Evolutionary conservation across 2,113 vertebrate species (phyloP).

Genomic region (Alouatta palliata): DNA sequence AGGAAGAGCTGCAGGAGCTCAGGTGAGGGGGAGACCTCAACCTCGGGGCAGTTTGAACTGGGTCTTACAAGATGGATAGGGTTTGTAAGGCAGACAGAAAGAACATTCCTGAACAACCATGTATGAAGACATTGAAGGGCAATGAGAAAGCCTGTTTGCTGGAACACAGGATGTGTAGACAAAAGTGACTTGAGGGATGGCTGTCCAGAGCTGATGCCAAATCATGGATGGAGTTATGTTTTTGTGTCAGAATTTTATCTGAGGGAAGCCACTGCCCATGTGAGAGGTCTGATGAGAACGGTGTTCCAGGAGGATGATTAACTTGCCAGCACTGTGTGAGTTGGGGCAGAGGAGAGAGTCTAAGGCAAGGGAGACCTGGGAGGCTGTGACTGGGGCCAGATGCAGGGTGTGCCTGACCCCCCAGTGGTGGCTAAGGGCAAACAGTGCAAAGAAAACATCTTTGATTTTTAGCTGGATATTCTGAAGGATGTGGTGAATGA

Average conservation of each 20-base stretch:
- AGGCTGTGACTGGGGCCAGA: neutral
- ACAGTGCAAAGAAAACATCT: neutral
- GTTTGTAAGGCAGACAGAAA: neutral
- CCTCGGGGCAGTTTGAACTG: neutral
- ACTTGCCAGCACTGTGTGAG: neutral
- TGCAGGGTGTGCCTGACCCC: neutral
- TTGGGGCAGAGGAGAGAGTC: neutral
- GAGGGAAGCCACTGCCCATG: neutral
- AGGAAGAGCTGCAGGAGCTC: neutral
- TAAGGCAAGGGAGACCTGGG: neutral
- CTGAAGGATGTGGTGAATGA: neutral
- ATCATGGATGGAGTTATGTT: neutral
- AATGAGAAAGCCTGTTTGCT: neutral
- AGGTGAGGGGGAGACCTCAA: neutral
- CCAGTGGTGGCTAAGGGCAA: neutral
- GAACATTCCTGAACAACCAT: neutral
- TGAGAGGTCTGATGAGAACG: neutral
- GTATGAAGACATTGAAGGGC: neutral
- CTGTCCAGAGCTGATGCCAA: neutral
- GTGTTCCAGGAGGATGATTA: neutral
- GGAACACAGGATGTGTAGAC: neutral
- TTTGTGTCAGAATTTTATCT: neutral
- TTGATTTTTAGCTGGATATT: neutral
- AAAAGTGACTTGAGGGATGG: neutral
- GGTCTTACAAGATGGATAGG: neutral